A percentile compares a stretch with the other conserved stretches of the same genome.
Evolutionary conservation across 2,113 vertebrate genomes (phyloP).

Genomic region (Alethe castanea): DNA sequence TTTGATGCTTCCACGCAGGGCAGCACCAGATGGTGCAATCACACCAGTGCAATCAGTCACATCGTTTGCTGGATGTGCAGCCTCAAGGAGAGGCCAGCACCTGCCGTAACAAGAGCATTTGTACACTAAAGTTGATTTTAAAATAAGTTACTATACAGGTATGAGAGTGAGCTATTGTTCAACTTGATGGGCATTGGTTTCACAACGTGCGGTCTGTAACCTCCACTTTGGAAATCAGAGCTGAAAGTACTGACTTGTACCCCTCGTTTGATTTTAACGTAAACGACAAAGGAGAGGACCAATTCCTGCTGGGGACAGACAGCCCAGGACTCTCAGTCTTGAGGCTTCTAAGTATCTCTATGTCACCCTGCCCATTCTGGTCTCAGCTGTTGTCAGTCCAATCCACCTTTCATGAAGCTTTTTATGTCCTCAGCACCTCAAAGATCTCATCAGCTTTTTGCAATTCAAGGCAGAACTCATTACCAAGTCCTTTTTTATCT

Average conservation of each 20-base stretch:
- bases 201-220: conserved; percentile 18
- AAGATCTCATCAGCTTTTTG: not conserved
- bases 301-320: not conserved
- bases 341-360: not conserved
- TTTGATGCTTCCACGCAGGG: conserved; percentile 1
- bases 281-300: conserved; percentile 13
- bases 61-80: not conserved
- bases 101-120: conserved; percentile 4
- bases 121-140: conserved; percentile 38
- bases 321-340: not conserved
- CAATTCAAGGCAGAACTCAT: not conserved
- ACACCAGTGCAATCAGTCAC: conserved; percentile 16
- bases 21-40: conserved; percentile 55
- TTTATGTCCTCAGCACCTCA: not conserved
- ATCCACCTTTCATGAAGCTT: not conserved
- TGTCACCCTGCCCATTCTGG: not conserved
- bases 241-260: conserved; percentile 16
- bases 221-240: conserved; percentile 41
- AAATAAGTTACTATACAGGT: conserved; percentile 70
- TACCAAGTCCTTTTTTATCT: not conserved
- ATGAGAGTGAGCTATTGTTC: conserved; percentile 36
- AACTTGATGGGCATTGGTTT: not conserved
- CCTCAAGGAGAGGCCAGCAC: not conserved
- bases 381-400: not conserved
- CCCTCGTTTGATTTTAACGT: conserved; percentile 3